phyloP scores from a whole-genome alignment of 2,113 vertebrate species.

The Triplophysa dalaica region DNA sequence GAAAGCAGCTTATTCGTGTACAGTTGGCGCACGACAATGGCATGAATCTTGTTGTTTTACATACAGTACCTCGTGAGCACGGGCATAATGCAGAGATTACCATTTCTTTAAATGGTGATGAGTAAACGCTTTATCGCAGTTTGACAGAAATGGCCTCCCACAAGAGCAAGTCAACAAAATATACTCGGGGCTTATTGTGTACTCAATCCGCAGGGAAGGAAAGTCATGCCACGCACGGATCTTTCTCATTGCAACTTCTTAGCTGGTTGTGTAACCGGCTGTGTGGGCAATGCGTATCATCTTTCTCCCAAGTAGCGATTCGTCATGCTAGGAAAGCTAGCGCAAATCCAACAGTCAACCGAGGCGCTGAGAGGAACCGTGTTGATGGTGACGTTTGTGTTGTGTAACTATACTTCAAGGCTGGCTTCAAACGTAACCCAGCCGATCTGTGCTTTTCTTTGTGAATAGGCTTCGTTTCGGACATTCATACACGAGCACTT shows the following conservation, averaged over 20 bases:
- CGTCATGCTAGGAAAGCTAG: constrained; percentile 40
- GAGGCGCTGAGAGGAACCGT: constrained; percentile 20
- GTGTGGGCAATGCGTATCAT: constrained; percentile 36
- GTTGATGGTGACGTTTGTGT: constrained; percentile 11
- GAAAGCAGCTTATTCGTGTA: background rate
- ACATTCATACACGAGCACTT: background rate
- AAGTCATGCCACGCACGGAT: constrained; percentile 8
- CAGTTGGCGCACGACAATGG: background rate
- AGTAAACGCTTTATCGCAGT: constrained; percentile 14
- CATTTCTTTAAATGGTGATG: background rate
- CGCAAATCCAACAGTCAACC: constrained; percentile 34
- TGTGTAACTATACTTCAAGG: constrained; percentile 32
- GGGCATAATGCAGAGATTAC: constrained; percentile 4
- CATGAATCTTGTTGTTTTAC: background rate
- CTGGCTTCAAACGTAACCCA: background rate
- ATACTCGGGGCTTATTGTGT: constrained; percentile 5
- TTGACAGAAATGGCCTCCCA: constrained; percentile 21
- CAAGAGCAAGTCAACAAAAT: background rate
- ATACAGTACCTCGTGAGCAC: background rate
- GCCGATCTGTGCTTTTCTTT: constrained; percentile 9
- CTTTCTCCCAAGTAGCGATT: constrained; percentile 42
- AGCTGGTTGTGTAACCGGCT: constrained; percentile 47
- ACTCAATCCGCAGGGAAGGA: constrained; percentile 13
- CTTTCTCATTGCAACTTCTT: constrained; percentile 33
- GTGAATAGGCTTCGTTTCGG: background rate